These are phyloP conservation scores for Lemur catta DNA, from an alignment of 2,797 vertebrate genomes.

Conservation along the genomic window DNA sequence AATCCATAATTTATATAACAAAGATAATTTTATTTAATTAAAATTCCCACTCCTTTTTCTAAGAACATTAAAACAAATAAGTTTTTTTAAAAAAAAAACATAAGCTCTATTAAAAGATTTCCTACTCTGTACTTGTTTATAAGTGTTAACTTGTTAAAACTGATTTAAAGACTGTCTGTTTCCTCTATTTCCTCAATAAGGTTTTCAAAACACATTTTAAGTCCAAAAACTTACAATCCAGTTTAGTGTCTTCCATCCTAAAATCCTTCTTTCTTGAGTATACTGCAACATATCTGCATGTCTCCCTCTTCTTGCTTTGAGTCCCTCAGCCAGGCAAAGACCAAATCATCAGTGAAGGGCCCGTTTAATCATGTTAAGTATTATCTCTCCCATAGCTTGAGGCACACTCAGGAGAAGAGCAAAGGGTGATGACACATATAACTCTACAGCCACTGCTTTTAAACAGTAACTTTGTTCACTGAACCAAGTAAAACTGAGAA, in stretches of 20 bases:
- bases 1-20: background rate
- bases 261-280: constrained; percentile 54
- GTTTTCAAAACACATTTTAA: constrained; percentile 2
- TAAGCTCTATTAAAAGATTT: background rate
- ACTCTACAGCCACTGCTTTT: constrained; percentile 62
- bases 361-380: constrained; percentile 63
- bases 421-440: constrained; percentile 42
- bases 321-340: constrained; percentile 57
- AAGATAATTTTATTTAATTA: background rate
- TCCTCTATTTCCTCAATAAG: background rate
- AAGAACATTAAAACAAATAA: background rate
- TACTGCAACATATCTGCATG: constrained; percentile 68
- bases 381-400: constrained; percentile 58
- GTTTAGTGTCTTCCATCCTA: constrained; percentile 29
- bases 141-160: background rate
- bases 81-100: background rate
- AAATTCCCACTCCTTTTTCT: background rate
- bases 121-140: background rate
- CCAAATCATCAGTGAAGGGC: constrained; percentile 55
- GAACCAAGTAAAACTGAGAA: constrained; percentile 78
- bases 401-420: constrained; percentile 63
- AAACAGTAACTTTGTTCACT: constrained; percentile 78
- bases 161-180: background rate
- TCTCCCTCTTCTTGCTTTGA: constrained; percentile 4
- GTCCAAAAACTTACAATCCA: constrained; percentile 57